A percentile compares a stretch with the other conserved stretches of the same genome.
These are phyloP conservation scores for Heterohyrax brucei DNA, from an alignment of 2,797 vertebrate genomes.

Conservation along the genomic window DNA sequence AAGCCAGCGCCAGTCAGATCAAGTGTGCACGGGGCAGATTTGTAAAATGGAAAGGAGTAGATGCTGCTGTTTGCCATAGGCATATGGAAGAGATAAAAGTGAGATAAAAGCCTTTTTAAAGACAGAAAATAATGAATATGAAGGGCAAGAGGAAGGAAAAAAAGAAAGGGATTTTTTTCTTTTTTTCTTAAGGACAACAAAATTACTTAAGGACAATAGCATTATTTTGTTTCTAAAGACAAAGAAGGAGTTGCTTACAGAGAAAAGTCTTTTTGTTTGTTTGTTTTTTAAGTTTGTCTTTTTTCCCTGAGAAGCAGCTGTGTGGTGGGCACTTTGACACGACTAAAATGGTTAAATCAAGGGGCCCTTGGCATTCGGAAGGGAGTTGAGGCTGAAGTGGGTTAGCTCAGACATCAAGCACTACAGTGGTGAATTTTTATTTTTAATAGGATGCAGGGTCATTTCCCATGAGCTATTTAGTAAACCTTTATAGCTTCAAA, in stretches of 20 bases:
- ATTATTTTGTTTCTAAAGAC: constrained; percentile 71
- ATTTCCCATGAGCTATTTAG: constrained; percentile 95
- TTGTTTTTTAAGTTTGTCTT: neutral
- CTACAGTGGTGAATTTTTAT: constrained; percentile 84
- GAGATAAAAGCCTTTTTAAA: constrained; percentile 87
- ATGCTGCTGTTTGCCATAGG: constrained; percentile 86
- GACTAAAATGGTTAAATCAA: constrained; percentile 85
- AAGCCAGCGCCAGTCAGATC: constrained; percentile 86
- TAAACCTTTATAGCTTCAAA: constrained; percentile 94
- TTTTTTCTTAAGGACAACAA: constrained; percentile 68
- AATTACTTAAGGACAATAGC: too few species aligned
- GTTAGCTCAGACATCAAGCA: constrained; percentile 88
- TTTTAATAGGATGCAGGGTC: constrained; percentile 93
- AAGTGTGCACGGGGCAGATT: constrained; percentile 83
- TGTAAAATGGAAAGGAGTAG: constrained; percentile 84
- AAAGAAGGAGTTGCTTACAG: constrained; percentile 79
- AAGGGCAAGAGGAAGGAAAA: constrained; percentile 57
- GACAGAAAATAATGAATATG: constrained; percentile 87
- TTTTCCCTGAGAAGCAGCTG: constrained; percentile 82
- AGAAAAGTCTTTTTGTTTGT: constrained; percentile 24
- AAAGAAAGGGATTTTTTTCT: constrained; percentile 52
- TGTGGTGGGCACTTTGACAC: constrained; percentile 82
- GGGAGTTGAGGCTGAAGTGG: constrained; percentile 85
- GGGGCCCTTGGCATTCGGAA: constrained; percentile 87
- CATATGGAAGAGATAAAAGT: constrained; percentile 89